These are phyloP conservation scores for Crocallis elinguaria DNA, from an alignment of 2,888 invertebrate genomes.

Conservation along the genomic window DNA sequence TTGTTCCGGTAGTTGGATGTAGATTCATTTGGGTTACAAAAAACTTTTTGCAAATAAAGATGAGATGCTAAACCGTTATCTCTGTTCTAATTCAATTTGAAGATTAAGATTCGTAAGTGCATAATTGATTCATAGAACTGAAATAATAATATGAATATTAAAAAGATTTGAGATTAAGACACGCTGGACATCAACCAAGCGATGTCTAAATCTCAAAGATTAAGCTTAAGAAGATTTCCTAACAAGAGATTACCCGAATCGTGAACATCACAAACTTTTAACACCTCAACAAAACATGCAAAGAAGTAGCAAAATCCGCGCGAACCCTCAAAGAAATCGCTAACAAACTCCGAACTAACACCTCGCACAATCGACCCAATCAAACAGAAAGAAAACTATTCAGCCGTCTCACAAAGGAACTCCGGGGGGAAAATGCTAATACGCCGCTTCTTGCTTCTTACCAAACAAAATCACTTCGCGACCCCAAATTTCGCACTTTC, in stretches of 20 bases:
- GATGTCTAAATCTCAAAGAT: slow-evolving; percentile 1
- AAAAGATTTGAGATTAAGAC: too few species aligned
- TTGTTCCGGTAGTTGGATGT: slow-evolving; percentile 16
- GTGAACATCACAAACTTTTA: slow-evolving; percentile 28
- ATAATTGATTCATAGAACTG: too few species aligned
- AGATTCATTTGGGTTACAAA: not conserved
- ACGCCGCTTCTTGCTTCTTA: slow-evolving; percentile 73
- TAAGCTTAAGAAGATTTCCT: slow-evolving; percentile 9
- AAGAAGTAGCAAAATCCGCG: slow-evolving; percentile 44
- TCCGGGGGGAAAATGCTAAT: slow-evolving; percentile 79
- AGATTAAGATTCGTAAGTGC: not conserved
- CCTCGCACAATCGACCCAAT: slow-evolving; percentile 80
- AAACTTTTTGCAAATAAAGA: not conserved
- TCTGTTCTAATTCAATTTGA: not conserved
- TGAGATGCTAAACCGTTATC: not conserved
- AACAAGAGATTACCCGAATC: slow-evolving; percentile 25
- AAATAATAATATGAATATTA: too few species aligned
- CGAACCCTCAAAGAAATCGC: slow-evolving; percentile 56
- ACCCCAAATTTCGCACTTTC: slow-evolving; percentile 82
- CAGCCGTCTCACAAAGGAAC: slow-evolving; percentile 64
- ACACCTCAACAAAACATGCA: slow-evolving; percentile 40
- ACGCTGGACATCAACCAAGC: not conserved
- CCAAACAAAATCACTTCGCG: slow-evolving; percentile 82
- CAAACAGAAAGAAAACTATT: slow-evolving; percentile 76
- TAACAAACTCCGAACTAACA: slow-evolving; percentile 64